These are phyloP conservation scores for Allygus modestus DNA, from an alignment of 2,888 invertebrate genomes.

Conservation along the genomic window DNA sequence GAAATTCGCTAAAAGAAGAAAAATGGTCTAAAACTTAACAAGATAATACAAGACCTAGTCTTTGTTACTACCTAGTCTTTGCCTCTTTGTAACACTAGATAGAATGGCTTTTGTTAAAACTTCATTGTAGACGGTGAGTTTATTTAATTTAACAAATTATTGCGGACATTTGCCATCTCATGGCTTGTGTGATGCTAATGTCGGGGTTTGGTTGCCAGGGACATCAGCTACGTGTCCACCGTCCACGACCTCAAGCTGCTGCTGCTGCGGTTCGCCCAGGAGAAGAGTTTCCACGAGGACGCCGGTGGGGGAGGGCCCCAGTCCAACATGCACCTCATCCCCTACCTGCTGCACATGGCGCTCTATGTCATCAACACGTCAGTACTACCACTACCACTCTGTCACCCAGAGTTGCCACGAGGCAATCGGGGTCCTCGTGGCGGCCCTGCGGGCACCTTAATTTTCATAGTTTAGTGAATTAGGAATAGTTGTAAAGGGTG, in stretches of 20 bases:
- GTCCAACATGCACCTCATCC: slow-evolving; percentile 97
- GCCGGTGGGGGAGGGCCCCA: slow-evolving; percentile 98
- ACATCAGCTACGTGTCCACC: slow-evolving; percentile 88
- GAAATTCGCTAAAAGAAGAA: too few relatives aligned
- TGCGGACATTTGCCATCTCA: too few relatives aligned
- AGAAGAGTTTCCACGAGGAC: slow-evolving; percentile 97
- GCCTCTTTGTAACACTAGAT: too few relatives aligned
- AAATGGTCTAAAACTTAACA: too few relatives aligned
- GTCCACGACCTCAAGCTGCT: slow-evolving; percentile 96
- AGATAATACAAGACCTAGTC: too few relatives aligned
- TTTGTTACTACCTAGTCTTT: too few relatives aligned
- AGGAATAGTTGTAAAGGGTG: not conserved
- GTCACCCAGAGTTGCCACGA: slow-evolving; percentile 74
- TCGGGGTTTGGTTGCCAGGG: slow-evolving; percentile 76
- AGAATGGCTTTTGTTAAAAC: too few relatives aligned
- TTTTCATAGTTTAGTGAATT: not conserved
- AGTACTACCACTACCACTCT: too few relatives aligned
- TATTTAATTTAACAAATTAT: too few relatives aligned
- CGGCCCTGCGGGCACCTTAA: not conserved
- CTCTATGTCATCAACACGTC: slow-evolving; percentile 95
- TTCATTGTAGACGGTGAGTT: too few relatives aligned
- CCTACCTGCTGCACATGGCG: slow-evolving; percentile 95
- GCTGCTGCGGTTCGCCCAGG: slow-evolving; percentile 92
- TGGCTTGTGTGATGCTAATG: too few relatives aligned
- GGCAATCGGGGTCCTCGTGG: too few relatives aligned